phyloP scores from a whole-genome alignment of 2,113 vertebrate genomes.

The Carollia perspicillata region DNA sequence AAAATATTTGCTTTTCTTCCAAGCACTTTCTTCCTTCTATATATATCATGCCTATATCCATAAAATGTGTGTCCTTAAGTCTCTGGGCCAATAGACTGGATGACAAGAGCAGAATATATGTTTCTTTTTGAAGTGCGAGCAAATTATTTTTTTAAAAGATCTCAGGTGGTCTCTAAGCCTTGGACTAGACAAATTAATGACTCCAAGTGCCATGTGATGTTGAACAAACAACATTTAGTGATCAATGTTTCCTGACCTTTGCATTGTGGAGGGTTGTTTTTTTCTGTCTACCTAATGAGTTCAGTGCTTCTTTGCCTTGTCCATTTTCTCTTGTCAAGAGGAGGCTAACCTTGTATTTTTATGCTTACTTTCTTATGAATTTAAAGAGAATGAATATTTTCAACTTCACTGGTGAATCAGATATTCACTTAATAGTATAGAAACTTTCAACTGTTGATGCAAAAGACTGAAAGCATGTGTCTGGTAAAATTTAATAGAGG shows the following conservation, averaged over 20 bases:
- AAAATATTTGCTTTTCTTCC: background rate
- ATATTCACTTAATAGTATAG: background rate
- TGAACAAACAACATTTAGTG: background rate
- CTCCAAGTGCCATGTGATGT: background rate
- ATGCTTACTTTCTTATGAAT: background rate
- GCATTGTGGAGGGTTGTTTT: background rate
- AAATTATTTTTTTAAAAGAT: background rate
- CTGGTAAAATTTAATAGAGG: background rate
- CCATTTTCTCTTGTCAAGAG: background rate
- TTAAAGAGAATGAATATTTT: background rate
- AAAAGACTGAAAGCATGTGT: background rate
- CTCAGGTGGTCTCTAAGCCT: background rate
- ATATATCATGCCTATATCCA: background rate
- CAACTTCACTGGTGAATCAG: background rate
- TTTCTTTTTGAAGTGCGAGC: constrained; percentile 19
- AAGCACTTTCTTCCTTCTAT: background rate
- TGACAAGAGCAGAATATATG: background rate
- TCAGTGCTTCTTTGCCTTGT: background rate
- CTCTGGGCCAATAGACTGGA: background rate
- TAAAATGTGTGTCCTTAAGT: background rate
- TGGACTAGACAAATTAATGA: background rate
- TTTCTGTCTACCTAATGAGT: background rate
- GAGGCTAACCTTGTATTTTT: background rate
- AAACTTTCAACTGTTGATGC: background rate
- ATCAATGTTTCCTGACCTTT: background rate